phyloP scores from a whole-genome alignment of 2,888 invertebrate genomes.

The Drosophila lacicola region DNA sequence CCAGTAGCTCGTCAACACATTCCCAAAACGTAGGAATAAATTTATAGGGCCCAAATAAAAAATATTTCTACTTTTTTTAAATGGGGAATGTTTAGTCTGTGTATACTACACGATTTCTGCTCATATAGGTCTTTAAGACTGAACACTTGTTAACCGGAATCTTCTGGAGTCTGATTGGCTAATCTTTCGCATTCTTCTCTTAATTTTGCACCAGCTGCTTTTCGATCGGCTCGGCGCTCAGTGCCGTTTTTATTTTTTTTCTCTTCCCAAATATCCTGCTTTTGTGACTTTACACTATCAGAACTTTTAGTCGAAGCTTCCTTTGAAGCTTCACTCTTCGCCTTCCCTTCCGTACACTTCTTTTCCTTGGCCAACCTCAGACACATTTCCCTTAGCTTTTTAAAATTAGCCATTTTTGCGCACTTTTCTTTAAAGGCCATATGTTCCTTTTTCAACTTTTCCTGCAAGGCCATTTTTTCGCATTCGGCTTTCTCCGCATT shows the following conservation, averaged over 20 bases:
- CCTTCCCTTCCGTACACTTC: background rate
- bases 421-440: constrained; percentile 12
- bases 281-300: background rate
- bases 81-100: background rate
- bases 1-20: background rate
- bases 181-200: constrained; percentile 28
- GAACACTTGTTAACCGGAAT: background rate
- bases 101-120: background rate
- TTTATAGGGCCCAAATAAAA: background rate
- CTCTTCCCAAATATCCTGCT: too few species aligned
- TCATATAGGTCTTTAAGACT: background rate
- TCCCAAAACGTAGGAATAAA: background rate
- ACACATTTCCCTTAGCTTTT: constrained; percentile 28
- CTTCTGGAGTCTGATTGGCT: constrained; percentile 4
- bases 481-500: background rate
- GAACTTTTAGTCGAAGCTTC: background rate
- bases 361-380: constrained; percentile 15
- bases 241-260: background rate
- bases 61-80: background rate
- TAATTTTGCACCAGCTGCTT: constrained; percentile 14
- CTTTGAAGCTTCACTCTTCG: background rate
- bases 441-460: background rate
- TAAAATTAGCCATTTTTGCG: constrained; percentile 4
- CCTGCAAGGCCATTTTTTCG: background rate
- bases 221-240: background rate